Evolutionary conservation across 2,113 vertebrate species (phyloP), one percentile per base, ranked within the genome.

Genomic region (Prietella phreatophila): DNA sequence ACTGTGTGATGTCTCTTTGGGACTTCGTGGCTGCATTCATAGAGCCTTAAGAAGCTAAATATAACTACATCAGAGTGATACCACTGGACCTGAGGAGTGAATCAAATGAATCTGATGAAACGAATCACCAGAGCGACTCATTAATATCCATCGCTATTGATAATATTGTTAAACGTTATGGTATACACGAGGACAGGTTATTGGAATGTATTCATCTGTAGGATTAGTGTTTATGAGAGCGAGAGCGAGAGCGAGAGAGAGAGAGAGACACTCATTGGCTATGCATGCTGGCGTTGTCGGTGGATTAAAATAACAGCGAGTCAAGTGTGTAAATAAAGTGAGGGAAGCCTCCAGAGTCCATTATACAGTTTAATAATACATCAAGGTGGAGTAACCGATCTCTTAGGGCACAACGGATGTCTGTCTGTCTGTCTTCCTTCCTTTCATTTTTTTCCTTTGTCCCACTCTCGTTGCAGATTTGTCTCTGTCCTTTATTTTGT

Each of bases 341-440:
- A 96, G 95, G 94, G 95, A 96, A 96, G 95, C 96, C 98, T 98
- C 98, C 92, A 96, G 98, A 99, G 98, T 97, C 97, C 97, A 98
- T 99, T 99, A 99, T 97, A 97, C 97, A 97, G 97, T 99, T 99
- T 98, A 99, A 99, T 99, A 99, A 99, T 97, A 99, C 98, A 99
- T 99, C 98, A 99, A 99, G 98, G 97, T 98, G 96, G 96, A 97
- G 96, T 97, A 99, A 98, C 96, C 97, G 97, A 98, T 98, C 98
- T 99, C 97, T 93, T 96, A 97, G 97, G 97, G 96, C 56, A 60
- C 36, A 83, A 60, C 14, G 3, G 36, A 60, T 53, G 13, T 65
- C 63, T 39, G 33, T 65, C 36, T 84, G 96, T 98, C 96, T 97
- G 96, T 95, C 95, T 96, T 95, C 96, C 53, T 20, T 30, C 22